Evolutionary conservation across 2,888 invertebrate species (phyloP), one percentile per base, ranked within the genome.

Genomic region (Timandra comae): DNA sequence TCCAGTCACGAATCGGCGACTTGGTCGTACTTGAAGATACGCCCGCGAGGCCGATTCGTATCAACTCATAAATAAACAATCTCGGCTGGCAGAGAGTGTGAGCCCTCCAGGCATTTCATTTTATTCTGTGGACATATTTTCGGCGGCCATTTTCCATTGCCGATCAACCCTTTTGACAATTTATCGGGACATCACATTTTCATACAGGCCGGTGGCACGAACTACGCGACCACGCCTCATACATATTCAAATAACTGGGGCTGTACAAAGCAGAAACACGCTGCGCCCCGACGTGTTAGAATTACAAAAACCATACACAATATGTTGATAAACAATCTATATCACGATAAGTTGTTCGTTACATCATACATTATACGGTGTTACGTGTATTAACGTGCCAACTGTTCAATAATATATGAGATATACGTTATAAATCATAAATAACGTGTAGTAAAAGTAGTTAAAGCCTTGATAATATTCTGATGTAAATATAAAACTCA

Each of bases 111-210:
- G 52, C 59, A 52, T 62, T 58, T 60, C 58, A 63, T 64, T 66
- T 67, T 63, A 62, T 63, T 63, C 56, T 52, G 45, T 61, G 61
- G 57, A 60, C 66, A 70, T 65, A 69, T 69, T 65, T 73, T 70
- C 58, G 61, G 61, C 60, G 61, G 66, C 69, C 65, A 71, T 76
- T 75, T 72, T 70, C 69, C 73, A 71, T 67, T 68, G 70, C 67
- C 72, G 73, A 78, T 79, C 76, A 77, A 77, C 72, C 79, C 78
- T 77, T 81, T 79, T 80, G 80, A 77, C 82, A 81, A 81, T 81
- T 82, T 82, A 81, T 82, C 80, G 79, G 78, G 62, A 70, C 79
- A 77, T 80, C 78, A 78, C 77, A 80, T 78, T 81, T 80, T 81
- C 79, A 79, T 80, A 78, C 63, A 74, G 58, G 70, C 73, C 65